Conservation (phyloP, 2,888 invertebrate genomes). For the Zygothrica quintamaculata region DNA sequence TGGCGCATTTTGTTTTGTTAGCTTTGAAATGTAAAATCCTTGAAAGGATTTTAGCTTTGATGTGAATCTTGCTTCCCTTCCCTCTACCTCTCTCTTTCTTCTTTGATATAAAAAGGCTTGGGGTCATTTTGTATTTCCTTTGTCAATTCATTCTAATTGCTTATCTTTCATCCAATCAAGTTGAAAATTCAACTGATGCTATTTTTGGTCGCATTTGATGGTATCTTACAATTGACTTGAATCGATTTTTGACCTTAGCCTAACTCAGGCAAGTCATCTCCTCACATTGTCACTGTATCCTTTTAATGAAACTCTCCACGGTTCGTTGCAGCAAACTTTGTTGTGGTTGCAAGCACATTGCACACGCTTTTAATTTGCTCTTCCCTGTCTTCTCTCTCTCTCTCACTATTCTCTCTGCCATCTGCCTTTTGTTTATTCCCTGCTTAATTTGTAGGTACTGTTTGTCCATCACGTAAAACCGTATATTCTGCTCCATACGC, state of each 20-base stretch:
- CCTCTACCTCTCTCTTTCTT: no score
- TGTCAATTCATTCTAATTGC: background rate
- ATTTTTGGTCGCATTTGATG: no score
- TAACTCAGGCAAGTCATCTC: no score
- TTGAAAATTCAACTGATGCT: no score
- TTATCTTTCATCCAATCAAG: conserved; percentile 7
- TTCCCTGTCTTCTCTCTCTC: background rate
- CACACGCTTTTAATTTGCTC: conserved; percentile 28
- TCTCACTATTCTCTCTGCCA: background rate
- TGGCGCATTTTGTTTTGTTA: background rate
- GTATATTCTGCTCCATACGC: conserved; percentile 4
- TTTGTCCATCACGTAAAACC: conserved; percentile 28
- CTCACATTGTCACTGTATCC: conserved; percentile 4
- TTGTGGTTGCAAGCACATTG: conserved; percentile 19
- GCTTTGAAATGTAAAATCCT: background rate
- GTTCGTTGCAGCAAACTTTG: conserved; percentile 6
- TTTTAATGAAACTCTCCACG: conserved; percentile 46
- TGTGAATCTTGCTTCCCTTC: no score
- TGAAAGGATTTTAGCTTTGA: background rate
- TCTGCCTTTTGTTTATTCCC: background rate
- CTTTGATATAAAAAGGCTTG: no score
- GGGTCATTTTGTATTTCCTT: background rate
- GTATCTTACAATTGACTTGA: conserved; percentile 1
- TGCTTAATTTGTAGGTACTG: conserved; percentile 4
- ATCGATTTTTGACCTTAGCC: background rate